Base-by-base conservation (phyloP, 1,140 invertebrate genomes). In the Bombus haemorrhoidalis region DNA sequence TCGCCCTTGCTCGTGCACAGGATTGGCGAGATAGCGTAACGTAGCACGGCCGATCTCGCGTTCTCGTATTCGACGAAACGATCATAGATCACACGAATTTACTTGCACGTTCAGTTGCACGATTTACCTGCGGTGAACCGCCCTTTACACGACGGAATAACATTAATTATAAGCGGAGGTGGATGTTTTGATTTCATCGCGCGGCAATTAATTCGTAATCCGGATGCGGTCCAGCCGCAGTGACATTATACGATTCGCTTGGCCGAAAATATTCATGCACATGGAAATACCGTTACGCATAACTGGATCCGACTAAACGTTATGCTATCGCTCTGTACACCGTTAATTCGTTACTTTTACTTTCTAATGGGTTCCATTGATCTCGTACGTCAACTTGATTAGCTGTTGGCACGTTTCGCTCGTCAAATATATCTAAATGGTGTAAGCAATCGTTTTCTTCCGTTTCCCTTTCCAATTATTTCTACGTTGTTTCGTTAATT, bases 151-250 rank as follows among this genome's bases (percentile, higher is more conserved):
- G 88, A 89, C 78, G 85, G 84, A 87, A 90, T 90, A 89, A 89
- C 88, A 89, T 89, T 90, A 90, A 90, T 90, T 90, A 90, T 90
- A 90, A 90, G 86, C 85, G 88, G 85, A 89, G 88, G 89, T 89
- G 85, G 88, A 90, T 90, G 85, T 90, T 90, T 90, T 90, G 89
- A 90, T 90, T 90, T 90, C 89, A 90, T 90, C 85, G 89, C 85
- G 81, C 85, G 81, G 89, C 88, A 89, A 90, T 90, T 90, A 90
- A 90, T 90, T 90, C 88, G 85, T 90, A 90, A 90, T 90, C 89
- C 88, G 89, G 89, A 90, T 90, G 89, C 86, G 89, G 89, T 89
- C 73, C 88, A 73, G 89, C 89, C 89, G 69, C 89, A 89, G 89
- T 90, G 88, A 89, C 89, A 89, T 90, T 90, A 90, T 90, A 90